phyloP scores from a whole-genome alignment of 35 echinoderm and acorn worm genomes.

The Patiria miniata region DNA sequence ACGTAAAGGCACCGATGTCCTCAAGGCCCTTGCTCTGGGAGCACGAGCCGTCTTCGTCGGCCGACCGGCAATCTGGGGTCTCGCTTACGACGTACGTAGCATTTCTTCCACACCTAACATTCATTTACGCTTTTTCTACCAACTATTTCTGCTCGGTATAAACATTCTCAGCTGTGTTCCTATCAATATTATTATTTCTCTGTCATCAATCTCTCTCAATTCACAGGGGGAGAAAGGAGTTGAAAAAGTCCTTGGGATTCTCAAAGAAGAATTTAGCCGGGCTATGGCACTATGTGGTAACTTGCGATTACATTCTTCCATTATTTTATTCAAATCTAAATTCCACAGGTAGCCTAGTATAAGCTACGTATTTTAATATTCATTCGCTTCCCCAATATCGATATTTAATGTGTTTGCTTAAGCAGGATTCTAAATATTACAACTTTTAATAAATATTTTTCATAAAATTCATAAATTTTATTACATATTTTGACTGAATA shows the following conservation, averaged over 20 bases:
- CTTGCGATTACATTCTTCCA: too few relatives aligned
- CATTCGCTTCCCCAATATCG: too few relatives aligned
- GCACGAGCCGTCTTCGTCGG: slow-evolving; percentile 13
- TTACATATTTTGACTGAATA: too few relatives aligned
- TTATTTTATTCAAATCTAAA: too few relatives aligned
- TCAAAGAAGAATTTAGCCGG: slow-evolving; percentile 7
- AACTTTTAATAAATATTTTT: too few relatives aligned
- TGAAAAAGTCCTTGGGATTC: slow-evolving; percentile 1
- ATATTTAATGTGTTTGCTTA: too few relatives aligned
- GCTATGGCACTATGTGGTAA: neutral
- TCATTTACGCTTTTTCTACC: neutral
- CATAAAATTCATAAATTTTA: too few relatives aligned
- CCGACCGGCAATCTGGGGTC: slow-evolving; percentile 4
- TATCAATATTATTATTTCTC: neutral
- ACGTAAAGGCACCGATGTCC: slow-evolving; percentile 16
- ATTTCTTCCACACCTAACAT: neutral
- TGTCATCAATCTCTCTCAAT: neutral
- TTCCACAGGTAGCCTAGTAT: too few relatives aligned
- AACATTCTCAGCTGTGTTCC: neutral
- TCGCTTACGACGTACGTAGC: slow-evolving; percentile 12
- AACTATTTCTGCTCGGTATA: neutral
- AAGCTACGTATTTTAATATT: neutral
- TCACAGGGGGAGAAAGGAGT: neutral
- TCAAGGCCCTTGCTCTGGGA: neutral
- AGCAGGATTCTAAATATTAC: too few relatives aligned